Percentiles rank a stretch among this genome's conserved stretches.
Evolutionary conservation across 2,113 vertebrate genomes (phyloP).

Genomic region (Solea senegalensis): DNA sequence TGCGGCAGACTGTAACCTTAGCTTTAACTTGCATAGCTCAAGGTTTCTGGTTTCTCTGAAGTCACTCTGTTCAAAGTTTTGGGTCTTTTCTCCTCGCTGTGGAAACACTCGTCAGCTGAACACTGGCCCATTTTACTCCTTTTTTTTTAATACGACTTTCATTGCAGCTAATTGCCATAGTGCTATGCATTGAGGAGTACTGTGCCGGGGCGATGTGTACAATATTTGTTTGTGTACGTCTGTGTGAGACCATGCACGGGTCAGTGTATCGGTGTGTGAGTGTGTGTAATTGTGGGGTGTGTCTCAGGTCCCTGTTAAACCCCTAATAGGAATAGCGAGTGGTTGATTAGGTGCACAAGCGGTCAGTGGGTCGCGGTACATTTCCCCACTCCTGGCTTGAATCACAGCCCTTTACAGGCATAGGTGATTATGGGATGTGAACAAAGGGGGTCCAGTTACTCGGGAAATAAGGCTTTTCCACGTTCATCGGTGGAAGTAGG

Average conservation of each 20-base stretch:
- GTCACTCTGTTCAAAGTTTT: conserved; percentile 39
- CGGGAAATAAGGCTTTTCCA: conserved; percentile 41
- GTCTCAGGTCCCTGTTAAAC: conserved; percentile 57
- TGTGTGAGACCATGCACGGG: conserved; percentile 14
- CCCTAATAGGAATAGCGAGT: conserved; percentile 55
- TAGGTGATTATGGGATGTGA: conserved; percentile 58
- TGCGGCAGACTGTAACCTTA: conserved; percentile 53
- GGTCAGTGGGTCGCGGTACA: conserved; percentile 56
- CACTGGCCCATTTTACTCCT: conserved; percentile 50
- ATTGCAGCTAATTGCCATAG: conserved; percentile 51
- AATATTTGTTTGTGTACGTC: conserved; percentile 25
- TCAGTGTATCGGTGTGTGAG: not conserved
- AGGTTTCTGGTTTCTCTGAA: conserved; percentile 63
- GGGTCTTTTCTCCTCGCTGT: conserved; percentile 15
- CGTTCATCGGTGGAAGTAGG: conserved; percentile 16
- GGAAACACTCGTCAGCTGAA: conserved; percentile 50
- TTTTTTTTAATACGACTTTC: conserved; percentile 46
- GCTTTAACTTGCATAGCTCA: conserved; percentile 44
- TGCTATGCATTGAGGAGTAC: conserved; percentile 5
- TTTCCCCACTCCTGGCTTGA: conserved; percentile 58
- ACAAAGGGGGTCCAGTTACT: conserved; percentile 64
- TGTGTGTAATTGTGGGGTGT: conserved; percentile 51
- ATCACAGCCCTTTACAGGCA: conserved; percentile 47
- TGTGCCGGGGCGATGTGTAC: conserved; percentile 20
- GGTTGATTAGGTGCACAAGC: conserved; percentile 65